These are phyloP conservation scores for Halcyon malimbica DNA, from an alignment of 2,113 vertebrate genomes.

Conservation along the genomic window DNA sequence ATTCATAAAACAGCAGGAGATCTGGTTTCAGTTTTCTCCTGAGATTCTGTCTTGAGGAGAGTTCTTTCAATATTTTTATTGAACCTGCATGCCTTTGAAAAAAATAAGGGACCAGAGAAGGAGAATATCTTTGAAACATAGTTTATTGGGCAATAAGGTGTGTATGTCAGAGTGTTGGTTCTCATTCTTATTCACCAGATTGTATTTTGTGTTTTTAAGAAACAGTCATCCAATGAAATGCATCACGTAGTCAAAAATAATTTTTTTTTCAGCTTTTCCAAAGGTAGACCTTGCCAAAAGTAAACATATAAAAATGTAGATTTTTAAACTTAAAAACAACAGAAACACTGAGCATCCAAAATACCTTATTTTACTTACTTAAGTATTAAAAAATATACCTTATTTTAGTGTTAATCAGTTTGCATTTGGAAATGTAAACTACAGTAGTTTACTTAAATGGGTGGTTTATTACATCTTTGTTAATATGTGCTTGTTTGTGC, in stretches of 20 bases:
- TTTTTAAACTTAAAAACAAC: neutral
- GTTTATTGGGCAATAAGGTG: neutral
- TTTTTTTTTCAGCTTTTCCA: neutral
- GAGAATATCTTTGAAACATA: neutral
- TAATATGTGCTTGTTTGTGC: neutral
- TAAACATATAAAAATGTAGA: neutral
- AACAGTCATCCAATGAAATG: neutral
- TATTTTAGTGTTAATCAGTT: neutral
- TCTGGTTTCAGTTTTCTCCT: neutral
- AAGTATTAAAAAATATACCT: neutral
- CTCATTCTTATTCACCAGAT: neutral
- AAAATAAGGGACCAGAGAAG: neutral
- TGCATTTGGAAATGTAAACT: neutral
- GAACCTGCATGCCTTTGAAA: neutral
- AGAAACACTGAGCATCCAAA: neutral
- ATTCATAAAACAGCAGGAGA: neutral
- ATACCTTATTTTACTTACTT: neutral
- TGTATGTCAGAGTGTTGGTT: neutral
- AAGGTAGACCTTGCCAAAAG: neutral
- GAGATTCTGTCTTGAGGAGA: neutral
- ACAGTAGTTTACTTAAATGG: neutral
- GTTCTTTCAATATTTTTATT: accelerated
- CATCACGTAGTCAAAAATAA: neutral
- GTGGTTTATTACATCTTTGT: neutral
- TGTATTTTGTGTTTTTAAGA: neutral